Conservation (phyloP, 1,140 invertebrate genomes). For the Aplysia californica region DNA sequence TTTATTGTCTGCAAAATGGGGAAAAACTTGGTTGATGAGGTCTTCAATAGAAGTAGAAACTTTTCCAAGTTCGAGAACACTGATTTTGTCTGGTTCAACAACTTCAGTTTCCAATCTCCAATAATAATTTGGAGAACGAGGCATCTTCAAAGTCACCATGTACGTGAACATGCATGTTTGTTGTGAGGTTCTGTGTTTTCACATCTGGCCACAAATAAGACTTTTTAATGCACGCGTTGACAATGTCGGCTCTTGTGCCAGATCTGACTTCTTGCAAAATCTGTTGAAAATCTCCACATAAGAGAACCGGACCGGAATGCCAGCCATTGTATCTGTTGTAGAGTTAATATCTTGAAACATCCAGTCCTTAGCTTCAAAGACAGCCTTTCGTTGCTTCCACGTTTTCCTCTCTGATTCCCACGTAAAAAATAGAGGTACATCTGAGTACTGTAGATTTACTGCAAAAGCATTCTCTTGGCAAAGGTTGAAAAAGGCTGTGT, state of each 20-base stretch:
- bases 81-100: not conserved
- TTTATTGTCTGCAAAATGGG: not conserved
- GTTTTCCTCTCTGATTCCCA: no score
- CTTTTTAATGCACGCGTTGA: constrained; percentile 49
- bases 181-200: constrained; percentile 11
- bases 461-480: no score
- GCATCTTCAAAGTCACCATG: not conserved
- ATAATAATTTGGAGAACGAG: not conserved
- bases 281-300: constrained; percentile 35
- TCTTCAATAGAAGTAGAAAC: not conserved
- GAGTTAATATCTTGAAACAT: constrained; percentile 43
- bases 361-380: constrained; percentile 34
- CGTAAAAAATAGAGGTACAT: constrained; percentile 51
- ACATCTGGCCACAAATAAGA: constrained; percentile 44
- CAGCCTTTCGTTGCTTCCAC: constrained; percentile 36
- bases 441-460: no score
- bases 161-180: constrained; percentile 1
- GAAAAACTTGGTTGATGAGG: not conserved
- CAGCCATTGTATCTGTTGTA: constrained; percentile 30
- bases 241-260: constrained; percentile 25
- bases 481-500: not conserved
- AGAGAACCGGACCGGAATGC: constrained; percentile 47
- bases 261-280: constrained; percentile 19
- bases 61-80: not conserved
- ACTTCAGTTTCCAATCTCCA: not conserved